A percentile compares a stretch with the other conserved stretches of the same genome.
Conservation (phyloP, 53 echinoderm and acorn worm genomes). For the Zoroaster sp. region DNA sequence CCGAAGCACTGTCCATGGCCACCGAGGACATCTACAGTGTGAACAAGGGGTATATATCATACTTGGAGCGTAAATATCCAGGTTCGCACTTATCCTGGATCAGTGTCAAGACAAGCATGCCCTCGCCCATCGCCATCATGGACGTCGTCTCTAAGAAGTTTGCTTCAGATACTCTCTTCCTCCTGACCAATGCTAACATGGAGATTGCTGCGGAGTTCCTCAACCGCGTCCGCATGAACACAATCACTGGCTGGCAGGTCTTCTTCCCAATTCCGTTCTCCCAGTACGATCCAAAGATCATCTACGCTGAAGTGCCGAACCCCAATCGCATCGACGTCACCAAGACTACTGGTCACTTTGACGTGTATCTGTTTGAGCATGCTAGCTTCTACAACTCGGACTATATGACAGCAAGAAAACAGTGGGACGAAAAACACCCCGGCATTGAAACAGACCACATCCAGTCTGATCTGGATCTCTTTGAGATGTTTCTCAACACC, state of each 20-base stretch:
- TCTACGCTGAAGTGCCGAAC: constrained; percentile 73
- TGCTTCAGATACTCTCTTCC: constrained; percentile 81
- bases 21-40: constrained; percentile 86
- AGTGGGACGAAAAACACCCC: constrained; percentile 94
- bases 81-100: constrained; percentile 91
- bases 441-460: constrained; percentile 95
- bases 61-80: constrained; percentile 77
- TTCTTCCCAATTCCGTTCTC: constrained; percentile 95
- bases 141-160: constrained; percentile 95
- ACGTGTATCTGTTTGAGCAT: constrained; percentile 84
- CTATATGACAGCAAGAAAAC: constrained; percentile 77
- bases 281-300: constrained; percentile 90
- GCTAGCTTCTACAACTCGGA: constrained; percentile 98
- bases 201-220: constrained; percentile 85
- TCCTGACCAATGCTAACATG: constrained; percentile 76
- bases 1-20: constrained; percentile 81
- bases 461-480: constrained; percentile 93
- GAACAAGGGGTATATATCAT: constrained; percentile 79
- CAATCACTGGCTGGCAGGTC: constrained; percentile 87
- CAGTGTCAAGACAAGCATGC: constrained; percentile 88
- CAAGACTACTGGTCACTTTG: constrained; percentile 86
- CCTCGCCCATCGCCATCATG: constrained; percentile 93
- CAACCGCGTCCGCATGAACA: constrained; percentile 96
- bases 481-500: constrained; percentile 94
- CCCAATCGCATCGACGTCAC: constrained; percentile 78